Evolutionary conservation across 2,888 invertebrate genomes (phyloP).

Genomic region (Odontocerum albicorne): DNA sequence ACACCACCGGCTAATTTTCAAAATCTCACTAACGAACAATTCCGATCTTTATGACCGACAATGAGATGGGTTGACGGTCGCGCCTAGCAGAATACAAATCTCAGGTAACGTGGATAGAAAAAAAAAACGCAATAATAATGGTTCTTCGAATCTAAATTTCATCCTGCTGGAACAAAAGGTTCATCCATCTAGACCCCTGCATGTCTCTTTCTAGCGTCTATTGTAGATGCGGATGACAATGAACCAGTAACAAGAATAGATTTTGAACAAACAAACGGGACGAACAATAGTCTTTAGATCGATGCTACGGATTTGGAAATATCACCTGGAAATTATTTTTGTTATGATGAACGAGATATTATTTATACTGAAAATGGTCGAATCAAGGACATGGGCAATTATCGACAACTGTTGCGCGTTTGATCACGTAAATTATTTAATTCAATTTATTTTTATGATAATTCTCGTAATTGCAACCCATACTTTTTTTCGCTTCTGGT

Average conservation of each 20-base stretch:
- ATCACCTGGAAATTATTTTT: conserved; percentile 8
- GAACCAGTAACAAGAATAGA: conserved; percentile 30
- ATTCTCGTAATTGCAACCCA: too few relatives aligned
- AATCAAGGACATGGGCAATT: too few relatives aligned
- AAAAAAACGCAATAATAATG: conserved; percentile 33
- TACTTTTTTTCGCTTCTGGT: too few relatives aligned
- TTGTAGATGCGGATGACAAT: conserved; percentile 33
- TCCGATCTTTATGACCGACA: conserved; percentile 8
- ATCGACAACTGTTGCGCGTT: too few relatives aligned
- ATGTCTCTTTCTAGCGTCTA: conserved; percentile 19
- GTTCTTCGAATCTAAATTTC: conserved; percentile 33
- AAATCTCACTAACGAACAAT: conserved; percentile 14
- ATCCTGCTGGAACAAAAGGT: conserved; percentile 31
- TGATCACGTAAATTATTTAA: too few relatives aligned
- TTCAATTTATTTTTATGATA: too few relatives aligned
- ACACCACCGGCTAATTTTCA: conserved; percentile 25
- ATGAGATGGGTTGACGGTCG: conserved; percentile 2
- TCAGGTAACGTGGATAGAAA: conserved; percentile 23
- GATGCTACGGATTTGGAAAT: conserved; percentile 1
- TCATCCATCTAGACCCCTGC: conserved; percentile 12
- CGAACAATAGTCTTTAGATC: conserved; percentile 21
- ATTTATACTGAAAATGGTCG: too few relatives aligned
- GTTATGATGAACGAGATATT: neutral
- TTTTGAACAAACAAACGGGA: conserved; percentile 32
- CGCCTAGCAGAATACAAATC: conserved; percentile 15